Evolutionary conservation across 2,888 invertebrate genomes (phyloP).

Genomic region (Scaptomyza reducta): DNA sequence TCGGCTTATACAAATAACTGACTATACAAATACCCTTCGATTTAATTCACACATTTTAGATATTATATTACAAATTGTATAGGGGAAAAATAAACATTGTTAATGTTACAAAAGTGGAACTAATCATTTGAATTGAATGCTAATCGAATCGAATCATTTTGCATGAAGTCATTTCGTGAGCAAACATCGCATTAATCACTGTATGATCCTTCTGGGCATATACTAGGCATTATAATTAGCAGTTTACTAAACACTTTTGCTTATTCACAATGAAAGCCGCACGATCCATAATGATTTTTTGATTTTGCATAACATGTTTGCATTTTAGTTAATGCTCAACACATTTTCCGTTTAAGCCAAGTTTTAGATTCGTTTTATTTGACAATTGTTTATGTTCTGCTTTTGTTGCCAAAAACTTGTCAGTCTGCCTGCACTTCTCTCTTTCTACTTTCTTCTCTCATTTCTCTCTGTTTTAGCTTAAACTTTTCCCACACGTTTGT

Average conservation of each 20-base stretch:
- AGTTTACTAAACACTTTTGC: conserved; percentile 16
- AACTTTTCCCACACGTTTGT: conserved; percentile 20
- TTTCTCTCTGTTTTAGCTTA: neutral
- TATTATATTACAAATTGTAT: neutral
- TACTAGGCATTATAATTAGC: conserved; percentile 28
- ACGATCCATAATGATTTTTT: conserved; percentile 43
- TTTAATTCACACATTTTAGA: neutral
- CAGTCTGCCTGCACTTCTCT: conserved; percentile 6
- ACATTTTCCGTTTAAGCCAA: too few relatives aligned
- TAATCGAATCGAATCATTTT: conserved; percentile 31
- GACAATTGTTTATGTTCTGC: conserved; percentile 10
- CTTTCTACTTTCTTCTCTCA: conserved; percentile 9
- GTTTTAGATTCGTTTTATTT: too few relatives aligned
- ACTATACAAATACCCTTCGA: neutral
- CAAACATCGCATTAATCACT: conserved; percentile 1
- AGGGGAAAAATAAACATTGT: too few relatives aligned
- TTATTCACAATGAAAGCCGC: conserved; percentile 25
- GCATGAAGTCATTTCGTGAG: conserved; percentile 44
- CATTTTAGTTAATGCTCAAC: too few relatives aligned
- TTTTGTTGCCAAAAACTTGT: conserved; percentile 50
- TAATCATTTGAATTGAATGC: conserved; percentile 4
- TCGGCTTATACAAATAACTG: neutral
- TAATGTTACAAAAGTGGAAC: too few relatives aligned
- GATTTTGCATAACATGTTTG: conserved; percentile 40
- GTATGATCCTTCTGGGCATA: conserved; percentile 48